phyloP scores from a whole-genome alignment of 2,113 vertebrate species.

The Festucalex cinctus region DNA sequence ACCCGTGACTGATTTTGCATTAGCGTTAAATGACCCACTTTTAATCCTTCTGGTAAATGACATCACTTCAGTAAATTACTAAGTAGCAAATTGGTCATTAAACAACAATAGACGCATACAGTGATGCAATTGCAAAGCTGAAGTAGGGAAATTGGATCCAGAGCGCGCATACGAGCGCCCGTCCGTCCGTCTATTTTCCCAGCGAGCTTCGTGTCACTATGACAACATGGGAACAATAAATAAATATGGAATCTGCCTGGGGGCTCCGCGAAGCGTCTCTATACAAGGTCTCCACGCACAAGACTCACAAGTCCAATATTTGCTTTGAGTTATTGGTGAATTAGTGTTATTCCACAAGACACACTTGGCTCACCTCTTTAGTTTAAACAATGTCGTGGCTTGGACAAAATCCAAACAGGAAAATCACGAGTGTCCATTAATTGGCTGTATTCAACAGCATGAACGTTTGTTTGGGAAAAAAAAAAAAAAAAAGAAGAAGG shows the following conservation, averaged over 20 bases:
- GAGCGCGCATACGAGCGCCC: conserved; percentile 26
- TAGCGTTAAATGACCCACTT: too few species aligned
- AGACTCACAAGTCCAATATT: conserved; percentile 62
- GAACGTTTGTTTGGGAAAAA: background rate
- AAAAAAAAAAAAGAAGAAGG: background rate
- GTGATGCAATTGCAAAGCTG: conserved; percentile 40
- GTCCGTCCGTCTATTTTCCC: too few species aligned
- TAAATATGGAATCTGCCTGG: conserved; percentile 43
- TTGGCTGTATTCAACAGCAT: background rate
- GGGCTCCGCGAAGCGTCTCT: conserved; percentile 37
- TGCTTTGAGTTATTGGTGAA: conserved; percentile 53
- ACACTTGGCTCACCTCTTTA: conserved; percentile 23
- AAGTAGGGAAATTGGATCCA: conserved; percentile 49
- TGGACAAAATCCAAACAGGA: conserved; percentile 39
- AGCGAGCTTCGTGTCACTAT: conserved; percentile 46
- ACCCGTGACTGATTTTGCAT: too few species aligned
- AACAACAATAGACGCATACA: background rate
- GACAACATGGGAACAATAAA: conserved; percentile 52
- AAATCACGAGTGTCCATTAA: conserved; percentile 39
- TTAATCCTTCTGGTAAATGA: background rate
- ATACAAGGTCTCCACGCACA: conserved; percentile 39
- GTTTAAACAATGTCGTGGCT: conserved; percentile 47
- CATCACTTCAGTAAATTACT: background rate
- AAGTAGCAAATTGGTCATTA: background rate
- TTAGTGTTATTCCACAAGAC: conserved; percentile 40